Evolutionary conservation across 1,140 invertebrate species (phyloP), one percentile per base, ranked within the genome.

Genomic region (Phymorhynchus buccinoides): DNA sequence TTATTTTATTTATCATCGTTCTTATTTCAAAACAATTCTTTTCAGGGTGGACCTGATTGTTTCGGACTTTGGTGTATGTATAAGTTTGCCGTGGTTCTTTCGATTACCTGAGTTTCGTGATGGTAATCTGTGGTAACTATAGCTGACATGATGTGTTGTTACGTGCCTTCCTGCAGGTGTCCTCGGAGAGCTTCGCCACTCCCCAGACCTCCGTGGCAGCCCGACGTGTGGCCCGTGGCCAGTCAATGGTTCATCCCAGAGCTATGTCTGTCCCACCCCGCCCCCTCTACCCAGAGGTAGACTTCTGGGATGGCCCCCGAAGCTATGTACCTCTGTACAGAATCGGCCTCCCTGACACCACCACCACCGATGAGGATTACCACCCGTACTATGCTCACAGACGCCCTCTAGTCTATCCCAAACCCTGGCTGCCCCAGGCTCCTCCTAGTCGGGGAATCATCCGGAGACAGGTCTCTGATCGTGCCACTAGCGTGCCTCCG

Each of bases 131-230:
- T 77, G 32, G 30, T 77, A 44, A 42, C 37, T 80, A 42, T 44
- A 48, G 62, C 80, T 82, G 35, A 73, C 80, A 30, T 44, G 39
- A 30, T 75, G 85, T 44, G 39, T 42, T 75, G 85, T 88, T 86
- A 52, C 83, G 83, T 85, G 62, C 84, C 73, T 86, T 85, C 84
- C 83, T 52, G 87, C 88, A 88, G 88, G 88, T 88, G 48, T 80
- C 86, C 77, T 84, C 88, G 62, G 88, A 88, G 85, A 85, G 84
- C 83, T 86, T 84, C 87, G 78, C 85, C 41, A 83, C 83, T 44
- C 88, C 88, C 83, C 84, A 84, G 84, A 81, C 86, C 62, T 85
- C 86, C 48, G 88, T 88, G 44, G 86, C 86, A 18, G 79, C 86
- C 42, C 84, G 85, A 56, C 86, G 88, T 79, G 84, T 85, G 83